Evolutionary conservation across 2,888 invertebrate species (phyloP).

Genomic region (Habroteleia sp.): DNA sequence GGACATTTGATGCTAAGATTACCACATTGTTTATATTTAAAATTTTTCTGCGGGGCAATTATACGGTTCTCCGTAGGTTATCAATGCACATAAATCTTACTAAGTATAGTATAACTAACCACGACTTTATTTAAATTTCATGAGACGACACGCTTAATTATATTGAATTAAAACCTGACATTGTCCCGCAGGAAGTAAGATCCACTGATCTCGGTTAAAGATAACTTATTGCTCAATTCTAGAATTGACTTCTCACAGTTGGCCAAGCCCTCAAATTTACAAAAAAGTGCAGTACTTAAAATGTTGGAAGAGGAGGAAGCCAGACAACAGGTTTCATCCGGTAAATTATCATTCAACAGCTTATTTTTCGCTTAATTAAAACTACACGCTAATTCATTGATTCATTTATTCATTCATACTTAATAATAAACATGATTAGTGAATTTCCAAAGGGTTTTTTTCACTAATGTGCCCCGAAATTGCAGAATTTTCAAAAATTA

Average conservation of each 20-base stretch:
- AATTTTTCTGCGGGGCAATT: too few relatives aligned
- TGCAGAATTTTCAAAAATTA: too few relatives aligned
- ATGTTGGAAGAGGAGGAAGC: slow-evolving; percentile 93
- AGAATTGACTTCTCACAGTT: slow-evolving; percentile 91
- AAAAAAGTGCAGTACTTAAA: slow-evolving; percentile 91
- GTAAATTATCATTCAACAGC: slow-evolving; percentile 81
- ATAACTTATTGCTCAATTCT: slow-evolving; percentile 73
- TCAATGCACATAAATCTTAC: too few relatives aligned
- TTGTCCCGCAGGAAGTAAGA: slow-evolving; percentile 15
- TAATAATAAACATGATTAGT: too few relatives aligned
- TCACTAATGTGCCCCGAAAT: too few relatives aligned
- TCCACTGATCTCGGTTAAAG: slow-evolving; percentile 36
- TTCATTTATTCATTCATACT: too few relatives aligned
- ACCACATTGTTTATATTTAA: too few relatives aligned
- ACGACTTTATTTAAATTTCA: background rate
- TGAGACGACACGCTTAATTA: background rate
- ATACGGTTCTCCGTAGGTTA: too few relatives aligned
- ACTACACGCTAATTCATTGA: too few relatives aligned
- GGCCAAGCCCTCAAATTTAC: slow-evolving; percentile 89
- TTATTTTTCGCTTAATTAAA: slow-evolving; percentile 35
- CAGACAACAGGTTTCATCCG: slow-evolving; percentile 84
- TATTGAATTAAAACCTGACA: slow-evolving; percentile 18
- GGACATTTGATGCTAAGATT: too few relatives aligned
- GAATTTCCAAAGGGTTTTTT: too few relatives aligned
- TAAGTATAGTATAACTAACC: too few relatives aligned